Conservation (phyloP, 2,113 vertebrate species). For the Polyodon spathula region DNA sequence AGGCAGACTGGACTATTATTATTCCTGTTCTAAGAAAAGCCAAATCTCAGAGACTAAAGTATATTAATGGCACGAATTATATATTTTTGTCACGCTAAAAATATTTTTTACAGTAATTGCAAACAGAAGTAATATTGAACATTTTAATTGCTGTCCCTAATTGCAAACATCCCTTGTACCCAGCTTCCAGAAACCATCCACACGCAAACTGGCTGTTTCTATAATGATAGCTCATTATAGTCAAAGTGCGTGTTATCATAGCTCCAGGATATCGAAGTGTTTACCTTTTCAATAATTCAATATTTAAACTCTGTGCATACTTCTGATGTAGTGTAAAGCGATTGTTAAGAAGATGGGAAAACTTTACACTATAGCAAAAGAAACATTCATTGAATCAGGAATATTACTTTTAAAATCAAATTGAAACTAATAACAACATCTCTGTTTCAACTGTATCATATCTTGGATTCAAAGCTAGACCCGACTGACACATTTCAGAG, state of each 20-base stretch:
- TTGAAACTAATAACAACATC: too few relatives aligned
- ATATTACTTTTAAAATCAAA: too few relatives aligned
- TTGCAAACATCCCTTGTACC: constrained; percentile 8
- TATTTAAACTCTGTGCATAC: too few relatives aligned
- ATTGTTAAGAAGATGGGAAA: too few relatives aligned
- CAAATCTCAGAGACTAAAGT: neutral
- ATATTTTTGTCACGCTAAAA: constrained; percentile 10
- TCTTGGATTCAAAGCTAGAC: too few relatives aligned
- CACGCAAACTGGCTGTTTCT: neutral
- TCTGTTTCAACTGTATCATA: too few relatives aligned
- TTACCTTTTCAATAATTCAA: too few relatives aligned
- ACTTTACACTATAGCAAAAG: too few relatives aligned
- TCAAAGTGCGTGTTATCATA: neutral
- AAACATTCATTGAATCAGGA: too few relatives aligned
- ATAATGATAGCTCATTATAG: neutral
- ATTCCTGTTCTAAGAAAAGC: neutral
- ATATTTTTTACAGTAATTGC: constrained; percentile 14
- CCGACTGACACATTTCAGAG: too few relatives aligned
- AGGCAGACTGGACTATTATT: neutral
- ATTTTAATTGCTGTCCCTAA: constrained; percentile 16
- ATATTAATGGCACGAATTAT: constrained; percentile 9
- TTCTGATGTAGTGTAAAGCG: too few relatives aligned
- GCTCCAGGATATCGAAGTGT: too few relatives aligned
- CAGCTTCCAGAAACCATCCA: neutral
- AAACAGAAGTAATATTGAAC: constrained; percentile 10